Percentiles rank a stretch among this genome's conserved stretches.
phyloP scores from a whole-genome alignment of 2,113 vertebrate genomes.

The Asarcornis scutulata region DNA sequence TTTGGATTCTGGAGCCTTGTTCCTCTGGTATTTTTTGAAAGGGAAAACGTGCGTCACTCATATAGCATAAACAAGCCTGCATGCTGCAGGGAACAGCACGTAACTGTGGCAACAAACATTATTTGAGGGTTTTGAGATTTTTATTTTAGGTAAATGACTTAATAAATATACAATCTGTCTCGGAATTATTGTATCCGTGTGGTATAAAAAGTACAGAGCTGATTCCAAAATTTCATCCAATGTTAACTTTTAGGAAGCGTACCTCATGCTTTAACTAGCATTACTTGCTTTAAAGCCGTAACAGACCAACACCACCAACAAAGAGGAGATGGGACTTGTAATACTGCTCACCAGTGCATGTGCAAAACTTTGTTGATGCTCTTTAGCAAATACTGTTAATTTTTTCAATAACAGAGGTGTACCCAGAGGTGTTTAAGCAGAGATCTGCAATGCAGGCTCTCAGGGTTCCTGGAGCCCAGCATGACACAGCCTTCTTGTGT shows the following conservation, averaged over 20 bases:
- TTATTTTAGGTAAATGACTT: not conserved
- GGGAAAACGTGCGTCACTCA: not conserved
- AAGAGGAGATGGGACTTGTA: not conserved
- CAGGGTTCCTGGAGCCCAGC: accelerated
- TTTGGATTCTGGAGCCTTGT: not conserved
- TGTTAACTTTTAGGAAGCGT: not conserved
- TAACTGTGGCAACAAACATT: not conserved
- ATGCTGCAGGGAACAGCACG: not conserved
- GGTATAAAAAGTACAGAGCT: not conserved
- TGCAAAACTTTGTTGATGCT: not conserved
- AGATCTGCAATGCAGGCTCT: not conserved
- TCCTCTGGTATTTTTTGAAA: not conserved
- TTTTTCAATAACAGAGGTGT: not conserved
- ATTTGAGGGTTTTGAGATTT: not conserved
- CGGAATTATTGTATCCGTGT: not conserved
- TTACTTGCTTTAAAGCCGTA: not conserved
- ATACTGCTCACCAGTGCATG: not conserved
- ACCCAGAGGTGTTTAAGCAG: not conserved
- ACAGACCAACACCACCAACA: not conserved
- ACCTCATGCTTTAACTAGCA: not conserved
- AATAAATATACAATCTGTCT: not conserved
- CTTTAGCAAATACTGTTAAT: not conserved
- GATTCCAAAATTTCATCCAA: not conserved
- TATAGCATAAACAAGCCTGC: not conserved
- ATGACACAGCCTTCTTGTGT: not conserved